Evolutionary conservation across 1,140 invertebrate genomes (phyloP), one percentile per base, ranked within the genome.

Genomic region (Maniola jurtina): DNA sequence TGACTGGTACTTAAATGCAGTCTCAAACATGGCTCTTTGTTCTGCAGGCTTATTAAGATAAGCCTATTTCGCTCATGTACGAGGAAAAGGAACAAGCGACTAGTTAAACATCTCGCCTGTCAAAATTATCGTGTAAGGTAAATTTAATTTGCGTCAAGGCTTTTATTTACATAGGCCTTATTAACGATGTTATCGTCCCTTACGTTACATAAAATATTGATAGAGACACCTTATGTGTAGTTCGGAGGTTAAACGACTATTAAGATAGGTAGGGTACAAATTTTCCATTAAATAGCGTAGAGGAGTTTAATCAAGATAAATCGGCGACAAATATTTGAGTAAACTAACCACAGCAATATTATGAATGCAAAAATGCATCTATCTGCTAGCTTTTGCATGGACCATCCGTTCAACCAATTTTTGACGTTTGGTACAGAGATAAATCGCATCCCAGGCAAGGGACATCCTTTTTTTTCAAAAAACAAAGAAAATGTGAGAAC

Each of bases 121-220:
- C 67, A 69, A 69, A 69, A 69, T 56, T 69, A 69, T 69, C 62
- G 58, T 69, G 67, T 64, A 64, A 55, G 58, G 67, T 61, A 69
- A 69, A 69, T 69, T 69, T 61, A 69, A 69, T 61, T 69, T 69
- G 59, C 67, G 59, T 69, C 62, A 64, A 42, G 61, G 60, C 60
- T 62, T 68, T 68, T 68, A 68, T 68, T 68, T 59, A 63, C 61
- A 67, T 55, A 52, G 40, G 13, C 33, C 61, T 62, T 42, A 42
- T 67, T 36, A 61, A 62, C 54, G 65, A 68, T 68, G 36, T 58
- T 63, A 68, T 68, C 66, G 36, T 68, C 54, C 42, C 61, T 40
- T 14, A 13, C 38, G 42, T 50, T 66, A 66, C 64, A 66, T 45
- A 61, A 67, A 62, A 61, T 66, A 54, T 50, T 67, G 52, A 61